These are phyloP conservation scores for Cynoglossus semilaevis DNA, from an alignment of 2,113 vertebrate species.

Conservation along the genomic window DNA sequence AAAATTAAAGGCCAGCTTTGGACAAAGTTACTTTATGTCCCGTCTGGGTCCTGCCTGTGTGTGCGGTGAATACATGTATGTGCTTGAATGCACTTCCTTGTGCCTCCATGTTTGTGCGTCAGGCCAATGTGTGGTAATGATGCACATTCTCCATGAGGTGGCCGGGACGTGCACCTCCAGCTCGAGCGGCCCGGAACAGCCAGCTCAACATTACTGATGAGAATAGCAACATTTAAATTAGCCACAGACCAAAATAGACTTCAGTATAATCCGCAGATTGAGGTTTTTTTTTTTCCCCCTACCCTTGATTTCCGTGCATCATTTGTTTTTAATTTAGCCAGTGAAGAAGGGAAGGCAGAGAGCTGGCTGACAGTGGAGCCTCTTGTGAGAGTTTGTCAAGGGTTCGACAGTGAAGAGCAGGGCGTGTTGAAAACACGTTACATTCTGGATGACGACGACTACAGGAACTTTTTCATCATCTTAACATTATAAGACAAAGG, in stretches of 20 bases:
- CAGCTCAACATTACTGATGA: slow-evolving; percentile 38
- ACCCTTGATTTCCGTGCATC: slow-evolving; percentile 50
- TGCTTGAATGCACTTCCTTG: slow-evolving; percentile 29
- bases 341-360: slow-evolving; percentile 36
- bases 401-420: no score
- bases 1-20: slow-evolving; percentile 33
- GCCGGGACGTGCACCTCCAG: slow-evolving; percentile 46
- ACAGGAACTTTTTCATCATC: no score
- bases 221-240: slow-evolving; percentile 50
- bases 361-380: slow-evolving; percentile 10
- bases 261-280: slow-evolving; percentile 42
- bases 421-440: no score
- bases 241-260: slow-evolving; percentile 56
- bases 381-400: background rate
- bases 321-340: slow-evolving; percentile 59
- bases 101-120: slow-evolving; percentile 42
- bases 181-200: slow-evolving; percentile 31
- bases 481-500: no score
- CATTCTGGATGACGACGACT: no score
- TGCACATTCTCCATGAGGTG: slow-evolving; percentile 77
- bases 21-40: slow-evolving; percentile 47
- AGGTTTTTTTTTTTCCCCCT: slow-evolving; percentile 60
- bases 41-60: slow-evolving; percentile 22
- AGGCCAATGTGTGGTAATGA: slow-evolving; percentile 64
- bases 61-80: slow-evolving; percentile 1